Evolutionary conservation across 2,888 invertebrate species (phyloP).

Genomic region (Caenorhabditis japonica): DNA sequence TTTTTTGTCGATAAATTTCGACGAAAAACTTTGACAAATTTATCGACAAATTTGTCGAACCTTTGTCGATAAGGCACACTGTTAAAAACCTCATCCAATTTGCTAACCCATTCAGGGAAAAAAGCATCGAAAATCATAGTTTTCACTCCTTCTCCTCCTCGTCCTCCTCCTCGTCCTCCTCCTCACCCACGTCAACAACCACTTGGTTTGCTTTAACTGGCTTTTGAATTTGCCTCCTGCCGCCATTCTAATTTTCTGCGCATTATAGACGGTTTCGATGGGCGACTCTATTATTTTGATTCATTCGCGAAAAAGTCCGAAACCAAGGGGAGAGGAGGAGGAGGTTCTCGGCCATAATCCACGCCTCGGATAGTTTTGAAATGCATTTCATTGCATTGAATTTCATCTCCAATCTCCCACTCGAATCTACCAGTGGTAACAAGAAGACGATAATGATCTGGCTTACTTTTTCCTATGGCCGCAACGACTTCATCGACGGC

Average conservation of each 20-base stretch:
- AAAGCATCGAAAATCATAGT: constrained; percentile 17
- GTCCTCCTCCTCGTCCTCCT: too few relatives aligned
- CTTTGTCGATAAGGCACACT: too few relatives aligned
- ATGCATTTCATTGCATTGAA: constrained; percentile 10
- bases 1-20: too few relatives aligned
- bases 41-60: too few relatives aligned
- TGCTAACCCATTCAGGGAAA: constrained; percentile 35
- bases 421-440: constrained; percentile 30
- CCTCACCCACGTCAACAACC: too few relatives aligned
- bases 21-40: too few relatives aligned
- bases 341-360: constrained; percentile 25
- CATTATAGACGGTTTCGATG: constrained; percentile 23
- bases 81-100: constrained; percentile 47
- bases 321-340: constrained; percentile 7
- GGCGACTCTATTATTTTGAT: constrained; percentile 27
- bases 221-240: constrained; percentile 40
- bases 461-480: constrained; percentile 42
- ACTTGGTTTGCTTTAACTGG: constrained; percentile 6
- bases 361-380: constrained; percentile 28
- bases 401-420: constrained; percentile 9
- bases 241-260: constrained; percentile 23
- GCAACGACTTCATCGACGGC: too few relatives aligned
- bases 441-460: constrained; percentile 49
- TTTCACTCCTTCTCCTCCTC: background rate
- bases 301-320: constrained; percentile 8